Evolutionary conservation across 1,140 invertebrate genomes (phyloP).

Genomic region (Dendrolimus kikuchii): DNA sequence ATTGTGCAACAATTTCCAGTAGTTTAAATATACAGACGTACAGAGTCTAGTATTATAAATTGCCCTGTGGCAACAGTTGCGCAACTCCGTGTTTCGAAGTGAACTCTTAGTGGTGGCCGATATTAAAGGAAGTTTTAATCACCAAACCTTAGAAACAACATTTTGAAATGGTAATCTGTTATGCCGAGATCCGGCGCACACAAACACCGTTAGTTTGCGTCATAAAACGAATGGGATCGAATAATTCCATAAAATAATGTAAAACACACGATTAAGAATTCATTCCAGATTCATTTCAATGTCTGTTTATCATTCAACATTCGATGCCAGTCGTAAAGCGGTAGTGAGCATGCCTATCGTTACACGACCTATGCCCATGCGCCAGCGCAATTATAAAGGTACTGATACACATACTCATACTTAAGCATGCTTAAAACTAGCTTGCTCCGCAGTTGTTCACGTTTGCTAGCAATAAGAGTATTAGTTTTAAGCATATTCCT

Average conservation of each 20-base stretch:
- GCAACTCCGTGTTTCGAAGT: not conserved
- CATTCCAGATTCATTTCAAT: slow-evolving; percentile 19
- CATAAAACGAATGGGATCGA: not conserved
- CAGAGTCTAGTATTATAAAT: no score
- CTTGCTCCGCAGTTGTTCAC: no score
- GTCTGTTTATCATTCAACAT: slow-evolving; percentile 22
- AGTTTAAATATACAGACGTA: no score
- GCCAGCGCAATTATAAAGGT: slow-evolving; percentile 5
- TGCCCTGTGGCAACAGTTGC: not conserved
- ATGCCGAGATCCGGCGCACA: slow-evolving; percentile 1
- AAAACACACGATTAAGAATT: slow-evolving; percentile 9
- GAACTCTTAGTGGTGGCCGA: slow-evolving; percentile 1
- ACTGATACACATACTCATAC: no score
- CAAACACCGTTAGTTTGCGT: not conserved
- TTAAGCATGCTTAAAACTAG: no score
- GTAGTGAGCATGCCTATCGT: slow-evolving; percentile 17
- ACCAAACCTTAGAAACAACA: slow-evolving; percentile 4
- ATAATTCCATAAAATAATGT: slow-evolving; percentile 1
- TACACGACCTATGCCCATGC: slow-evolving; percentile 21
- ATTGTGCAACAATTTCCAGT: no score
- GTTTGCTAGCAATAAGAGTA: no score
- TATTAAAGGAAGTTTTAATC: slow-evolving; percentile 6
- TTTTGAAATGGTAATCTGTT: slow-evolving; percentile 3
- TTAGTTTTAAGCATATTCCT: no score
- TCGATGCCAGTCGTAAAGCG: slow-evolving; percentile 11